A percentile compares a stretch with the other conserved stretches of the same genome.
Conservation (phyloP, 2,113 vertebrate species). For the Cyanoramphus novaezelandiae region DNA sequence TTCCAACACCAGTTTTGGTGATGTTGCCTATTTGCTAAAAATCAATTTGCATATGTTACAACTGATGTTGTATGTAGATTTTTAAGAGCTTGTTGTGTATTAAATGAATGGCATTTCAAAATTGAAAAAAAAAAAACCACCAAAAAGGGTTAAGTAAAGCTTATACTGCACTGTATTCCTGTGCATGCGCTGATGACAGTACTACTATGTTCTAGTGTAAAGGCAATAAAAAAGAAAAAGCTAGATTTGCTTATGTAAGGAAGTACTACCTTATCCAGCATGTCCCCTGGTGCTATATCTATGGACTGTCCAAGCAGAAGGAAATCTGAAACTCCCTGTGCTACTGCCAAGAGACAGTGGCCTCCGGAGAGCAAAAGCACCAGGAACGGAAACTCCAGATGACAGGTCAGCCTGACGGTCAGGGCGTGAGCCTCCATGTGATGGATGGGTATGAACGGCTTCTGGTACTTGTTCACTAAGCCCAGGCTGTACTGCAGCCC, state of each 20-base stretch:
- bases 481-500: constrained; percentile 84
- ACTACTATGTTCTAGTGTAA: neutral
- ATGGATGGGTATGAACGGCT: constrained; percentile 93
- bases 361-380: constrained; percentile 93
- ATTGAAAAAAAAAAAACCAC: neutral
- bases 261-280: constrained; percentile 89
- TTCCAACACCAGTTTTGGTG: neutral
- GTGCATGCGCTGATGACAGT: neutral
- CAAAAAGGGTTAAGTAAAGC: neutral
- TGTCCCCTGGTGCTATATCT: constrained; percentile 91
- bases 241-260: neutral
- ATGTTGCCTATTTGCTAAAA: neutral
- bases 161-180: neutral
- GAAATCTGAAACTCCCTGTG: constrained; percentile 87
- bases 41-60: neutral
- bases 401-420: constrained; percentile 83
- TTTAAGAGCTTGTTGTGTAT: neutral
- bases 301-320: constrained; percentile 86
- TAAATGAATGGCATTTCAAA: neutral
- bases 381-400: constrained; percentile 88
- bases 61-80: neutral
- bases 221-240: neutral
- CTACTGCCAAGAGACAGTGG: constrained; percentile 89
- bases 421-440: constrained; percentile 98
- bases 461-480: constrained; percentile 79